Evolutionary conservation across 2,888 invertebrate genomes (phyloP).

Genomic region (Beris morrisii): DNA sequence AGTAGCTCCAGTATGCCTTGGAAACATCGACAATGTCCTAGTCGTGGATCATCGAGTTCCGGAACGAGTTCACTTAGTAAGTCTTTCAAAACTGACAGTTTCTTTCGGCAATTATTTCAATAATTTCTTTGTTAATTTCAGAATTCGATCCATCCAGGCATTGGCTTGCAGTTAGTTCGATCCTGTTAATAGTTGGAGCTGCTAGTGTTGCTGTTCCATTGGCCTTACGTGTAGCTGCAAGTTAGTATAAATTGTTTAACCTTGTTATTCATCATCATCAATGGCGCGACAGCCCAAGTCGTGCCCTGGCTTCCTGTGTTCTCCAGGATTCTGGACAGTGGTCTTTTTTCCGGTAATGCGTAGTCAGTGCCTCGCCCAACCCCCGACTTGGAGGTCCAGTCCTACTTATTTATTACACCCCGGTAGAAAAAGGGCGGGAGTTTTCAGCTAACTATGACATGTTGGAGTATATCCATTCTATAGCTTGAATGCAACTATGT

Average conservation of each 20-base stretch:
- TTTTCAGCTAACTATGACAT: too few relatives aligned
- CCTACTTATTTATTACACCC: too few relatives aligned
- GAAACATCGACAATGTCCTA: slow-evolving; percentile 56
- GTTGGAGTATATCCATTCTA: too few relatives aligned
- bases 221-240: slow-evolving; percentile 73
- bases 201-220: slow-evolving; percentile 80
- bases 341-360: too few relatives aligned
- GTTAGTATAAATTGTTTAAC: slow-evolving; percentile 46
- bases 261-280: too few relatives aligned
- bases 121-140: slow-evolving; percentile 43
- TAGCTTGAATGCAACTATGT: too few relatives aligned
- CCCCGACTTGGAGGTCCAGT: too few relatives aligned
- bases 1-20: slow-evolving; percentile 49
- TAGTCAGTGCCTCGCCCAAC: too few relatives aligned
- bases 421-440: too few relatives aligned
- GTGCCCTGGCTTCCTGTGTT: too few relatives aligned
- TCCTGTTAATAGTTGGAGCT: slow-evolving; percentile 75
- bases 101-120: neutral
- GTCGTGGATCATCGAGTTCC: slow-evolving; percentile 55
- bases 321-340: too few relatives aligned
- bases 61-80: slow-evolving; percentile 56
- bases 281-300: too few relatives aligned
- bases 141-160: slow-evolving; percentile 66
- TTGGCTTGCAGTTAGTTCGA: slow-evolving; percentile 76
- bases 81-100: slow-evolving; percentile 39